Conservation (phyloP, 2,113 vertebrate species). For the Chiloscyllium plagiosum region DNA sequence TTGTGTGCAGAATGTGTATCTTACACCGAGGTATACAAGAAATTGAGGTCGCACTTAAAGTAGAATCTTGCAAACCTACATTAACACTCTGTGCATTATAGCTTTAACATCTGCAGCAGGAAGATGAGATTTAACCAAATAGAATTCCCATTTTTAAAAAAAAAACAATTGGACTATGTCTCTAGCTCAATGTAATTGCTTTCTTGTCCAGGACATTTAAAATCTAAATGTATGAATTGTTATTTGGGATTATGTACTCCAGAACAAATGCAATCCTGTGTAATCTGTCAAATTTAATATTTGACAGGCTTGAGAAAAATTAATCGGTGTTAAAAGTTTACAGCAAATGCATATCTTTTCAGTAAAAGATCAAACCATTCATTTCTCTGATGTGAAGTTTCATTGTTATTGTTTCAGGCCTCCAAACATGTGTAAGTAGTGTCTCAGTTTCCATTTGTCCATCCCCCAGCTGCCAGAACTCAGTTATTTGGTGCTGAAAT, state of each 20-base stretch:
- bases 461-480: background rate
- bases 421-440: background rate
- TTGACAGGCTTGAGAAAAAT: background rate
- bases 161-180: background rate
- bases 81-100: background rate
- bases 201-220: background rate
- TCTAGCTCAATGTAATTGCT: background rate
- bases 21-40: background rate
- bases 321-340: background rate
- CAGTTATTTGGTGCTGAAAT: slow-evolving; percentile 19
- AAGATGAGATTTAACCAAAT: background rate
- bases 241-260: background rate
- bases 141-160: background rate
- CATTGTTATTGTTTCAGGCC: slow-evolving; percentile 17
- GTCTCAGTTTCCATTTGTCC: background rate
- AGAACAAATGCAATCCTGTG: background rate
- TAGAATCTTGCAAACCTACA: background rate
- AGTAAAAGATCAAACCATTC: background rate
- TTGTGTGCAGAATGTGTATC: too few species aligned
- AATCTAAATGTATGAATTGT: background rate
- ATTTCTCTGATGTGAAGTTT: background rate
- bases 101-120: background rate
- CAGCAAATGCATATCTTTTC: background rate
- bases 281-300: slow-evolving; percentile 9
- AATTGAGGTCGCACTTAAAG: background rate